These are phyloP conservation scores for Tachyglossus aculeatus DNA, from an alignment of 2,797 vertebrate species.

Conservation along the genomic window DNA sequence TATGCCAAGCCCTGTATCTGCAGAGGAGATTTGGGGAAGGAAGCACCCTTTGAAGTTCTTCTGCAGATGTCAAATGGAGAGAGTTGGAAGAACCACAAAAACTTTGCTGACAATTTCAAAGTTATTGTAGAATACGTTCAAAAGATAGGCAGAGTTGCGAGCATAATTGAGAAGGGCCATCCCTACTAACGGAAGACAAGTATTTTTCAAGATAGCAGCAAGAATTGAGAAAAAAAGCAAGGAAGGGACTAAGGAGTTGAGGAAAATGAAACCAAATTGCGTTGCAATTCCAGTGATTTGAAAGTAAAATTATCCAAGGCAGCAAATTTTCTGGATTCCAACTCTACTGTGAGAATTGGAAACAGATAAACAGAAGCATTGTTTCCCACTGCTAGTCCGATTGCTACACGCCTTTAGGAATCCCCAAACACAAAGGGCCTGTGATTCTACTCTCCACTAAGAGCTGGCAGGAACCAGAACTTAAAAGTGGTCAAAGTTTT, in stretches of 20 bases:
- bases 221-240: background rate
- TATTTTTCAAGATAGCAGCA: no score
- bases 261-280: slow-evolving; percentile 30
- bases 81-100: slow-evolving; percentile 24
- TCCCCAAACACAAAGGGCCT: slow-evolving; percentile 19
- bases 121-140: slow-evolving; percentile 11
- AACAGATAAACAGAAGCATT: slow-evolving; percentile 57
- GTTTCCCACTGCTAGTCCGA: slow-evolving; percentile 21
- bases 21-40: background rate
- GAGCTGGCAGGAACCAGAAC: background rate
- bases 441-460: background rate
- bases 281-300: slow-evolving; percentile 32
- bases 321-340: slow-evolving; percentile 59
- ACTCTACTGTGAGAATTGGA: slow-evolving; percentile 44
- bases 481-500: background rate
- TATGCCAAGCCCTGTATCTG: slow-evolving; percentile 16
- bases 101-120: background rate
- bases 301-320: slow-evolving; percentile 51
- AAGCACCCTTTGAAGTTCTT: background rate
- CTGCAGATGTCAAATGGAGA: background rate
- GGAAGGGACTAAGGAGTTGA: slow-evolving; percentile 4
- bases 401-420: no score
- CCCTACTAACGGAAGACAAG: no score
- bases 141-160: no score
- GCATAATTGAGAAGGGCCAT: no score